Evolutionary conservation across 2,113 vertebrate genomes (phyloP).

Genomic region (Cyphomyrus discorhynchus): DNA sequence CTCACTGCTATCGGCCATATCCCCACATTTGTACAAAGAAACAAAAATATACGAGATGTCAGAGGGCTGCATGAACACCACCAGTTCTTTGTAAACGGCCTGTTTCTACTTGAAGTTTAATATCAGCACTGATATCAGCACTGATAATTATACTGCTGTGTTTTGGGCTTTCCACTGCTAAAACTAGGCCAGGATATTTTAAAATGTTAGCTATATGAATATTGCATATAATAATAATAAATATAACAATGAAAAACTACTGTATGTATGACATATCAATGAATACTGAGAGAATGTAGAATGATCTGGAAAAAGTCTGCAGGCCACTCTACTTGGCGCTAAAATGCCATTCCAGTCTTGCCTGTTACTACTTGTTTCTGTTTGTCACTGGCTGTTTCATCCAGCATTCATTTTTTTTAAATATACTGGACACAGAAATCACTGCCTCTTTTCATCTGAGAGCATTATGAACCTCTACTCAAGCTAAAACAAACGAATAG

Average conservation of each 20-base stretch:
- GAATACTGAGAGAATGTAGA: not conserved
- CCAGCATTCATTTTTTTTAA: not conserved
- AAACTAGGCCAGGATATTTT: not conserved
- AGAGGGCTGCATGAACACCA: not conserved
- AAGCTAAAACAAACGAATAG: conserved; percentile 14
- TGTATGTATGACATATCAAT: not conserved
- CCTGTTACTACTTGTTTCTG: not conserved
- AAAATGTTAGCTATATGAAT: not conserved
- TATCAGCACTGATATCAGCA: not conserved
- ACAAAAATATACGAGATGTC: not conserved
- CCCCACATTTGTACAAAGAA: not conserved
- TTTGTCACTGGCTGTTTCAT: not conserved
- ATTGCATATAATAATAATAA: not conserved
- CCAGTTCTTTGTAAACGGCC: not conserved
- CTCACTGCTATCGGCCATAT: not conserved
- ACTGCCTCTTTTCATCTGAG: conserved; percentile 11
- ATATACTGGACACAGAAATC: not conserved
- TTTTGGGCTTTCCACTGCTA: not conserved
- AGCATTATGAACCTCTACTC: not conserved
- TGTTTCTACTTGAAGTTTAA: not conserved
- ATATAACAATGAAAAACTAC: not conserved
- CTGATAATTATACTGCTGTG: not conserved
- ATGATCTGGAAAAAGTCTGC: not conserved
- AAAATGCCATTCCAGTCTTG: not conserved
- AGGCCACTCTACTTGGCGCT: not conserved